phyloP scores from a whole-genome alignment of 1,140 invertebrate genomes.

The Penaeus japonicus region DNA sequence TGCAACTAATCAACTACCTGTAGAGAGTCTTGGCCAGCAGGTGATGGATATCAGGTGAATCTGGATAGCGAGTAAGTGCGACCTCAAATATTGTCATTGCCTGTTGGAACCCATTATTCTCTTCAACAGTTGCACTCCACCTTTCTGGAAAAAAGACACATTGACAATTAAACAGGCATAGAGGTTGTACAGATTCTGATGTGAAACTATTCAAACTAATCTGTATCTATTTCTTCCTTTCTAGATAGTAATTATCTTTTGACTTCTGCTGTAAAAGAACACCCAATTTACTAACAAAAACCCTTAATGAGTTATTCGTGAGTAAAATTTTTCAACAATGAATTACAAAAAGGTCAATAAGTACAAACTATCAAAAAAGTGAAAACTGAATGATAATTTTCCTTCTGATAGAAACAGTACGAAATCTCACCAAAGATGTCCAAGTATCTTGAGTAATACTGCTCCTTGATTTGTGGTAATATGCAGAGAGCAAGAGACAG shows the following conservation, averaged over 20 bases:
- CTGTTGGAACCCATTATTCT: constrained; percentile 27
- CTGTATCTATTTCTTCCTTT: too few species aligned
- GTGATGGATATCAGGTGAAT: constrained; percentile 40
- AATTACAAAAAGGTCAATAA: too few species aligned
- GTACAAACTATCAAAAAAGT: background rate
- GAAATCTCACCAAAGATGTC: constrained; percentile 42
- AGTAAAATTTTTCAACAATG: too few species aligned
- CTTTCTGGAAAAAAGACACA: constrained; percentile 17
- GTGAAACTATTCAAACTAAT: background rate
- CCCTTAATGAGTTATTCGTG: too few species aligned
- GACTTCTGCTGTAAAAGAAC: too few species aligned
- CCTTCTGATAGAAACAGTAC: background rate
- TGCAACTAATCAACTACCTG: constrained; percentile 27
- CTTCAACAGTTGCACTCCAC: constrained; percentile 39
- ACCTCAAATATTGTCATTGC: constrained; percentile 37
- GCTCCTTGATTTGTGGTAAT: constrained; percentile 19
- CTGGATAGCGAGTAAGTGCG: constrained; percentile 34
- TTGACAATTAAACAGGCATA: background rate
- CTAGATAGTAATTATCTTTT: too few species aligned
- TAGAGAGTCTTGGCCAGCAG: constrained; percentile 40
- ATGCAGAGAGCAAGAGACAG: constrained; percentile 32
- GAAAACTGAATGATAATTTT: background rate
- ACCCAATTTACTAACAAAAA: too few species aligned
- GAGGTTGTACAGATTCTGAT: background rate
- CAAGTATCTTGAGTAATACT: constrained; percentile 31